Evolutionary conservation across 2,113 vertebrate genomes (phyloP).

Genomic region (Lota lota): DNA sequence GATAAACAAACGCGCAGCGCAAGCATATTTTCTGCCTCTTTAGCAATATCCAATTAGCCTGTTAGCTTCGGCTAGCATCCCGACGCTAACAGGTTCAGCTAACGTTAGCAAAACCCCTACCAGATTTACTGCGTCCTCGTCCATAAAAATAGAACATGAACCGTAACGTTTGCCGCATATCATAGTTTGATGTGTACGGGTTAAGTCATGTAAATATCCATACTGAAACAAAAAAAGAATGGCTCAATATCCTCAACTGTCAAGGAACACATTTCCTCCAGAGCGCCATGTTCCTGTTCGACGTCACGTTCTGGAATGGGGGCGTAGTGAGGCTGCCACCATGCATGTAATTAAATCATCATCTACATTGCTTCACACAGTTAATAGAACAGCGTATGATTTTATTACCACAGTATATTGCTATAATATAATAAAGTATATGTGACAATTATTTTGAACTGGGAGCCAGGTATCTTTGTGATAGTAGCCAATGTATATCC

Average conservation of each 20-base stretch:
- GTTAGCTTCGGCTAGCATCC: constrained; percentile 58
- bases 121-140: constrained; percentile 29
- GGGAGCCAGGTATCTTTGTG: too few relatives aligned
- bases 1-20: constrained; percentile 12
- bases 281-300: constrained; percentile 73
- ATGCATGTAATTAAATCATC: constrained; percentile 38
- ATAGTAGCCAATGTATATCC: too few relatives aligned
- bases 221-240: constrained; percentile 10
- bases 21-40: constrained; percentile 33
- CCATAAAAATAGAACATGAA: constrained; percentile 33
- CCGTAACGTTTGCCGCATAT: constrained; percentile 33
- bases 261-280: constrained; percentile 55
- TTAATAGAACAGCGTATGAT: not conserved
- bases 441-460: too few relatives aligned
- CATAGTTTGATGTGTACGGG: constrained; percentile 29
- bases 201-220: constrained; percentile 9
- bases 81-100: constrained; percentile 61
- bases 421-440: not conserved
- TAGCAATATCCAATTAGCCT: constrained; percentile 43
- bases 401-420: not conserved
- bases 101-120: constrained; percentile 55
- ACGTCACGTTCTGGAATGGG: constrained; percentile 49
- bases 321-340: constrained; percentile 48
- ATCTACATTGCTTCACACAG: too few relatives aligned
- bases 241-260: constrained; percentile 45